Conservation (phyloP, 64 coral and sea anemone genomes). For the Dendronephthya gigantea region DNA sequence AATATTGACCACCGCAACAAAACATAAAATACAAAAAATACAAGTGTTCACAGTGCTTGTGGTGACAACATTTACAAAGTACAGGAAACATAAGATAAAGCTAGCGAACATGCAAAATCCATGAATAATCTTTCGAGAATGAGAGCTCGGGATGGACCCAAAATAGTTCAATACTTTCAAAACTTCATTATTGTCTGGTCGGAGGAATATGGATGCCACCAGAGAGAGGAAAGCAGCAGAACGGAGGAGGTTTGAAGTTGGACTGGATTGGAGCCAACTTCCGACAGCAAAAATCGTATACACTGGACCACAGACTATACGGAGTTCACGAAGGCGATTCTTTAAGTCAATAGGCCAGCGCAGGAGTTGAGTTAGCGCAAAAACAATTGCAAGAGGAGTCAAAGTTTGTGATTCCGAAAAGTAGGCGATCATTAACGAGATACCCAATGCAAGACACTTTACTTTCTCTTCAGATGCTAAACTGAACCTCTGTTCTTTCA, state of each 20-base stretch:
- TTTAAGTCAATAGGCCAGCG: constrained; percentile 25
- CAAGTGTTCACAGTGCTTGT: neutral
- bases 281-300: constrained; percentile 25
- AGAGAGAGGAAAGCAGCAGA: neutral
- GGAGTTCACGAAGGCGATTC: neutral
- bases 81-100: neutral
- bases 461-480: neutral
- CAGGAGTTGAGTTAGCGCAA: constrained; percentile 39
- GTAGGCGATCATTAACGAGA: neutral
- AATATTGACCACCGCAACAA: neutral
- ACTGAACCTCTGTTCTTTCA: neutral
- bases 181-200: constrained; percentile 27
- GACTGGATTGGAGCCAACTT: neutral
- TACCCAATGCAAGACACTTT: neutral
- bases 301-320: constrained; percentile 44
- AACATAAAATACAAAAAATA: neutral
- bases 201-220: constrained; percentile 15
- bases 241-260: neutral
- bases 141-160: neutral
- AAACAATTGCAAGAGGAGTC: neutral
- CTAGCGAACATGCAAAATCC: neutral
- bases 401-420: neutral
- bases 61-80: neutral
- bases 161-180: neutral
- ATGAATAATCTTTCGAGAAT: neutral